These are phyloP conservation scores for Sterrhoptilus dennistouni DNA, from an alignment of 2,113 vertebrate species.

Conservation along the genomic window DNA sequence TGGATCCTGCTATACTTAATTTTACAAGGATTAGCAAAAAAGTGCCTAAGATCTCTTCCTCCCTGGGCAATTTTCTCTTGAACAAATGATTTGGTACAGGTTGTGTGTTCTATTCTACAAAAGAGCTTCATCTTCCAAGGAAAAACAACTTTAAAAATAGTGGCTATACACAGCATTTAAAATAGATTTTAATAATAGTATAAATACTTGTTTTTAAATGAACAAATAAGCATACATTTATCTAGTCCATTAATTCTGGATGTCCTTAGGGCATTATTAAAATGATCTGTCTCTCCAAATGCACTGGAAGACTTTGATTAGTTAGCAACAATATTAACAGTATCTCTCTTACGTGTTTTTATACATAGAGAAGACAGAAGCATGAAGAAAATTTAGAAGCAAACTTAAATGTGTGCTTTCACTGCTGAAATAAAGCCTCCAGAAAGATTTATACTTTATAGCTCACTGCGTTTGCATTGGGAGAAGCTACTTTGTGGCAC, in stretches of 20 bases:
- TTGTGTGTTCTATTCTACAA: not conserved
- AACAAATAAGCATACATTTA: not conserved
- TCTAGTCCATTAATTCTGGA: not conserved
- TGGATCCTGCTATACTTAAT: not conserved
- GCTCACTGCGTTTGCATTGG: not conserved
- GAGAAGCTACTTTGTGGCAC: constrained; percentile 66
- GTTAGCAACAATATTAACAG: not conserved
- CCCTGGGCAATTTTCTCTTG: not conserved
- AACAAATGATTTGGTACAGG: not conserved
- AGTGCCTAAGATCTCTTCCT: not conserved
- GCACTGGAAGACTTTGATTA: not conserved
- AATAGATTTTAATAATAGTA: not conserved
- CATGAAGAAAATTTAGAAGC: not conserved
- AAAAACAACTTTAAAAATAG: not conserved
- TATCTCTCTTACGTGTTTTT: not conserved
- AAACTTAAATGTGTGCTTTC: not conserved
- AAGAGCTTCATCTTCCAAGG: not conserved
- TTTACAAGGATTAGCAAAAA: not conserved
- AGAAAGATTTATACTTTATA: constrained; percentile 28
- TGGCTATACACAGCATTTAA: not conserved
- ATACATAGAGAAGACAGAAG: not conserved
- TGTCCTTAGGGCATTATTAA: not conserved
- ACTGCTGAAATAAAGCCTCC: not conserved
- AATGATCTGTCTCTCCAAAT: not conserved
- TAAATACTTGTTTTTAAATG: not conserved